Evolutionary conservation across 2,113 vertebrate genomes (phyloP), one percentile per base, ranked within the genome.

Genomic region (Takifugu bimaculatus): DNA sequence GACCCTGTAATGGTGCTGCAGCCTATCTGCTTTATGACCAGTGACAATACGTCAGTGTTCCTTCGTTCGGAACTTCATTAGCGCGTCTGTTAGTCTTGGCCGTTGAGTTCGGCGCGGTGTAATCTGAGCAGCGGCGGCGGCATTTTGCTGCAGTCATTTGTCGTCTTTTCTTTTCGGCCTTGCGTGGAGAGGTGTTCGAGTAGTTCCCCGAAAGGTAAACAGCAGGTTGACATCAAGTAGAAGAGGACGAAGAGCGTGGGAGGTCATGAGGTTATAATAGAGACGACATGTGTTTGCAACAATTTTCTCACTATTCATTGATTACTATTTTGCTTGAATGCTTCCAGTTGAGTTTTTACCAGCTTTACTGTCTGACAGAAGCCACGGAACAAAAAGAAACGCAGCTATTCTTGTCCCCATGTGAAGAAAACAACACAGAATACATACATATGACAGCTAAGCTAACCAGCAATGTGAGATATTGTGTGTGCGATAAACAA

Each of bases 71-170:
- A 88, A 86, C 81, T 68, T 63, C 83, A 85, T 81, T 79, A 83
- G 80, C 78, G 83, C 83, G 86, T 87, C 83, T 85, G 83, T 86
- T 85, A 78, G 87, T 81, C 81, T 82, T 85, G 87, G 81, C 83
- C 73, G 68, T 77, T 77, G 57, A 69, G 55, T 87, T 85, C 75
- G 80, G 77, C 65, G 82, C 85, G 39, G 80, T 84, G 85, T 82
- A 86, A 87, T 87, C 84, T 77, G 86, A 89, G 86, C 83, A 76
- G 83, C 69, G 70, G 70, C 78, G 76, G 75, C 78, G 76, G 75
- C 64, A 78, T 13, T 81, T 82, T 87, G 87, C 85, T 87, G 87
- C 89, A 90, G 86, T 88, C 85, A 87, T 90, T 89, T 85, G 80
- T 89, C 80, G 83, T 79, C 82, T 83, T 88, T 85, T 39, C 35